phyloP scores from a whole-genome alignment of 2,113 vertebrate genomes.

The Sterrhoptilus dennistouni region DNA sequence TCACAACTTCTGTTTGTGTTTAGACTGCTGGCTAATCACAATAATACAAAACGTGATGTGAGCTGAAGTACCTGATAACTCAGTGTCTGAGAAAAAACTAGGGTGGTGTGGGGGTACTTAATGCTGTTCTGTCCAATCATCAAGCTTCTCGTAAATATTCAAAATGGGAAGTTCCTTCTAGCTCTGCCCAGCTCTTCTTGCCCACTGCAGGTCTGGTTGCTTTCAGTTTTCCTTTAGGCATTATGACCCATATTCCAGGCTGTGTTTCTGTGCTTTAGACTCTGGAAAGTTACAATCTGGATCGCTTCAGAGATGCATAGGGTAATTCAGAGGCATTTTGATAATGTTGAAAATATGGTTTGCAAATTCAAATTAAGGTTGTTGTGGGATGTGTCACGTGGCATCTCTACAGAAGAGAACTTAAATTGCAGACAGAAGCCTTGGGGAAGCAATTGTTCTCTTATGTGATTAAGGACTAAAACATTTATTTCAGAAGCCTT shows the following conservation, averaged over 20 bases:
- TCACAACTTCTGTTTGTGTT: background rate
- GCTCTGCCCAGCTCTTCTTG: background rate
- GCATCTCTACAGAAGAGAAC: background rate
- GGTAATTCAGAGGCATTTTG: background rate
- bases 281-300: background rate
- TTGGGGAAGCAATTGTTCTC: constrained; percentile 34
- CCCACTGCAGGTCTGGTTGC: background rate
- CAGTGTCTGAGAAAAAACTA: background rate
- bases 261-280: background rate
- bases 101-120: background rate
- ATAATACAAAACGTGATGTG: background rate
- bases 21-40: background rate
- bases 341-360: background rate
- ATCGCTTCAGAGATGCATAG: background rate
- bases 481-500: background rate
- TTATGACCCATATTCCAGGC: background rate
- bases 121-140: background rate
- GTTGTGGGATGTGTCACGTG: background rate
- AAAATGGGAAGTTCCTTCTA: background rate
- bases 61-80: background rate
- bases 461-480: constrained; percentile 13
- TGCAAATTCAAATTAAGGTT: background rate
- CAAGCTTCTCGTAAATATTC: background rate
- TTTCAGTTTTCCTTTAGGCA: background rate
- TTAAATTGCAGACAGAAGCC: constrained; percentile 39